phyloP scores from a whole-genome alignment of 2,888 invertebrate genomes.

The Petrolisthes manimaculis region DNA sequence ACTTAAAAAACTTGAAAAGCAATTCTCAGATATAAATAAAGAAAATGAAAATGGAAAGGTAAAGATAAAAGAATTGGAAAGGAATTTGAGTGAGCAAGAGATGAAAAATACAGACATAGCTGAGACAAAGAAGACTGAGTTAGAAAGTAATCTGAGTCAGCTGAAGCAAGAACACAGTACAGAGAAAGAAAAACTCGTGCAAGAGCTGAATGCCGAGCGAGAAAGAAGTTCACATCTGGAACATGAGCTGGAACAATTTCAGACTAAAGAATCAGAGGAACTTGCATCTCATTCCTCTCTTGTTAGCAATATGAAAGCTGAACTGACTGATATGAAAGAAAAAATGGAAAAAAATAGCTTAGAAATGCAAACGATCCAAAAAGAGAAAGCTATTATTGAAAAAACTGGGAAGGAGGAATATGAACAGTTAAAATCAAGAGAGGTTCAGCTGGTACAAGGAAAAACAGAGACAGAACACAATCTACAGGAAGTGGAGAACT shows the following conservation, averaged over 20 bases:
- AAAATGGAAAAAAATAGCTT: background rate
- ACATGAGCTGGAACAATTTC: background rate
- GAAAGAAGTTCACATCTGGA: background rate
- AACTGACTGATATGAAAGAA: constrained; percentile 20
- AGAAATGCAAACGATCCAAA: constrained; percentile 6
- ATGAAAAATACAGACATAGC: background rate
- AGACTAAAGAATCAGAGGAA: background rate
- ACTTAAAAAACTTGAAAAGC: constrained; percentile 26
- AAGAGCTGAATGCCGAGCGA: background rate
- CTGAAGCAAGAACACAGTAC: background rate
- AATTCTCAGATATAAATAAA: constrained; percentile 21
- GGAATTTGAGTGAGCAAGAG: constrained; percentile 20
- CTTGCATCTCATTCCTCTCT: background rate
- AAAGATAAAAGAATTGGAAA: background rate
- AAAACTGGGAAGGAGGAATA: constrained; percentile 13
- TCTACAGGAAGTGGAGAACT: background rate
- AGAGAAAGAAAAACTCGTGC: constrained; percentile 6
- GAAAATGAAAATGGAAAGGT: constrained; percentile 13
- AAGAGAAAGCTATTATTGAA: background rate
- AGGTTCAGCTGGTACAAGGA: constrained; percentile 19
- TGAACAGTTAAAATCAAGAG: background rate
- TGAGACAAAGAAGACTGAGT: constrained; percentile 1
- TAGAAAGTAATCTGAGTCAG: constrained; percentile 7
- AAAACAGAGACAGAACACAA: constrained; percentile 23
- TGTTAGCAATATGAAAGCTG: background rate